Conservation (phyloP, 2,113 vertebrate genomes). For the Syngnathus scovelli region DNA sequence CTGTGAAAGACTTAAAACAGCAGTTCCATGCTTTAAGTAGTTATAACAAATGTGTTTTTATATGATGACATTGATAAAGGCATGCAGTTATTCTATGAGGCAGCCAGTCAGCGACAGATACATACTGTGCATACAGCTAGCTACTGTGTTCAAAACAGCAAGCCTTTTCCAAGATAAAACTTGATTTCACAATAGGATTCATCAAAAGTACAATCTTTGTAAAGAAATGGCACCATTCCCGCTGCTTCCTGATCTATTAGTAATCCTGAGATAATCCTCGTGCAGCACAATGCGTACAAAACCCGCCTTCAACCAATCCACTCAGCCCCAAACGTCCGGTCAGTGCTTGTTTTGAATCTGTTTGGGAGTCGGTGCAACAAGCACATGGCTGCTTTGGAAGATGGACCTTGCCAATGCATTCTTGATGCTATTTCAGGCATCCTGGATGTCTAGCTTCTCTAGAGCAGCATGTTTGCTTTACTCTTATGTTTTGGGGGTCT, state of each 20-base stretch:
- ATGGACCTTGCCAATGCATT: constrained; percentile 44
- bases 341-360: constrained; percentile 15
- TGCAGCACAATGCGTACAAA: constrained; percentile 8
- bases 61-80: too few relatives aligned
- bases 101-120: too few relatives aligned
- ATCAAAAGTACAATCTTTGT: not conserved
- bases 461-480: constrained; percentile 21
- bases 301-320: not conserved
- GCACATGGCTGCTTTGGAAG: constrained; percentile 65
- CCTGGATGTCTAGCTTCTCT: constrained; percentile 30
- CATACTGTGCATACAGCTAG: too few relatives aligned
- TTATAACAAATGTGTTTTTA: too few relatives aligned
- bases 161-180: not conserved
- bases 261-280: constrained; percentile 28
- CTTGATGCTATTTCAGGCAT: constrained; percentile 59
- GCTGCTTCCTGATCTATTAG: constrained; percentile 15
- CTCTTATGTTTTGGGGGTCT: not conserved
- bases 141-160: not conserved
- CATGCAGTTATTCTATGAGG: too few relatives aligned
- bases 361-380: constrained; percentile 21
- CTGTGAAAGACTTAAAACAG: too few relatives aligned
- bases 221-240: not conserved
- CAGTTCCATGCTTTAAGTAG: too few relatives aligned
- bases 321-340: not conserved
- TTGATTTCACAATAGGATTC: not conserved